These are phyloP conservation scores for Chrysopilus asiliformis DNA, from an alignment of 2,888 invertebrate species.

Conservation along the genomic window DNA sequence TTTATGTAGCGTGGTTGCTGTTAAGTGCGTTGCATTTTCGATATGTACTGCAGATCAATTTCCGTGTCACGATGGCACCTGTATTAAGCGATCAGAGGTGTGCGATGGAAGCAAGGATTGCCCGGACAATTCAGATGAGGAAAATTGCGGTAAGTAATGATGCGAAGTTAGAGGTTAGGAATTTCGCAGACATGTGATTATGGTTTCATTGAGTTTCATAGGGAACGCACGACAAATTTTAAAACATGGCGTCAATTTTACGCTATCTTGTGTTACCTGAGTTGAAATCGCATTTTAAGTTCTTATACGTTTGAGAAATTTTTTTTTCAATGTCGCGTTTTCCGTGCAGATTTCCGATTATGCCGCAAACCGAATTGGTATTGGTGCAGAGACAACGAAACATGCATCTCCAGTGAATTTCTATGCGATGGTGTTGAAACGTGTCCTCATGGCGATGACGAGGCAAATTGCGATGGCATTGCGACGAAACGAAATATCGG, in stretches of 20 bases:
- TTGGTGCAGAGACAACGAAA: slow-evolving; percentile 33
- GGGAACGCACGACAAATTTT: no score
- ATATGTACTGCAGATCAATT: slow-evolving; percentile 38
- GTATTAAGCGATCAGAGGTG: slow-evolving; percentile 50
- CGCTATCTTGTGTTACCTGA: no score
- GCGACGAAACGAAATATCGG: background rate
- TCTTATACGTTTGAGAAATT: slow-evolving; percentile 35
- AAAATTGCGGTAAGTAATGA: slow-evolving; percentile 26
- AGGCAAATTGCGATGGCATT: slow-evolving; percentile 27
- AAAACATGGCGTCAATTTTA: no score
- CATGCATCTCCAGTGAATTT: slow-evolving; percentile 56
- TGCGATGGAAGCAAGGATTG: slow-evolving; percentile 67
- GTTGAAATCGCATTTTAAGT: no score
- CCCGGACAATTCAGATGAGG: slow-evolving; percentile 56
- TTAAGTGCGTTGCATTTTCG: no score
- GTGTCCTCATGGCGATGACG: slow-evolving; percentile 54
- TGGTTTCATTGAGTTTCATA: no score
- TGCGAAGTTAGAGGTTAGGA: background rate
- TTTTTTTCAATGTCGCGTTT: no score
- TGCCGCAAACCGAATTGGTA: slow-evolving; percentile 32
- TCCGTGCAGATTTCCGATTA: slow-evolving; percentile 22
- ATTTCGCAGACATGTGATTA: no score
- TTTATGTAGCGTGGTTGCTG: no score
- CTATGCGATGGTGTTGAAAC: slow-evolving; percentile 59
- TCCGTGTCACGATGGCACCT: slow-evolving; percentile 43